Evolutionary conservation across 2,888 invertebrate species (phyloP).

Genomic region (Gymnosoma rotundatum): DNA sequence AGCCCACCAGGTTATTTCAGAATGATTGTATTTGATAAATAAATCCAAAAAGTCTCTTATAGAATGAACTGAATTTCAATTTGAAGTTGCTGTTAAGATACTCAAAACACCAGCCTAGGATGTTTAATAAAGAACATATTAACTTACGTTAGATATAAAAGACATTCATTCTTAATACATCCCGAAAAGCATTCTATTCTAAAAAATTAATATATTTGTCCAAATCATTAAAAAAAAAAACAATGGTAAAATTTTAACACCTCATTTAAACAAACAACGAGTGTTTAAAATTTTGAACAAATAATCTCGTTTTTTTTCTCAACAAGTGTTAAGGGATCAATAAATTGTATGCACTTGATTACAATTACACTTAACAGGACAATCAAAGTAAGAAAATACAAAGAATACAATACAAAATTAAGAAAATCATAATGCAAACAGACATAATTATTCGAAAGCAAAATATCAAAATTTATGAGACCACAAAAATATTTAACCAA

Average conservation of each 20-base stretch:
- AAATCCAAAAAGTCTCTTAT: no score
- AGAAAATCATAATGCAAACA: conserved; percentile 47
- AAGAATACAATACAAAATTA: conserved; percentile 24
- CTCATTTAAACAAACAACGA: conserved; percentile 52
- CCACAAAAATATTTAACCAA: conserved; percentile 52
- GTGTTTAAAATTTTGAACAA: conserved; percentile 47
- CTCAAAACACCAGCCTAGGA: no score
- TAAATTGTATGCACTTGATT: background rate
- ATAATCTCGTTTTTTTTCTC: background rate
- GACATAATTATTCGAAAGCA: conserved; percentile 30
- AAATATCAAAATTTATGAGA: conserved; percentile 52
- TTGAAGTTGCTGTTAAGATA: no score
- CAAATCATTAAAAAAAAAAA: conserved; percentile 34
- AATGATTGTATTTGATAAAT: no score
- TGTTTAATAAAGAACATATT: no score
- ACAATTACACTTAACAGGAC: conserved; percentile 49
- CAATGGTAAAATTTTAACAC: conserved; percentile 46
- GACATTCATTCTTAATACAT: no score
- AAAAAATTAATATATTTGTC: background rate
- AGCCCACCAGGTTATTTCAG: no score
- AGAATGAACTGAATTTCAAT: no score
- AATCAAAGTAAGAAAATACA: conserved; percentile 48
- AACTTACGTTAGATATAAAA: no score
- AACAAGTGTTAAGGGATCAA: conserved; percentile 53
- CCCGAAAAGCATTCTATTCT: background rate